Base-by-base conservation (phyloP, 2,888 invertebrate genomes). In the Acronicta alni region DNA sequence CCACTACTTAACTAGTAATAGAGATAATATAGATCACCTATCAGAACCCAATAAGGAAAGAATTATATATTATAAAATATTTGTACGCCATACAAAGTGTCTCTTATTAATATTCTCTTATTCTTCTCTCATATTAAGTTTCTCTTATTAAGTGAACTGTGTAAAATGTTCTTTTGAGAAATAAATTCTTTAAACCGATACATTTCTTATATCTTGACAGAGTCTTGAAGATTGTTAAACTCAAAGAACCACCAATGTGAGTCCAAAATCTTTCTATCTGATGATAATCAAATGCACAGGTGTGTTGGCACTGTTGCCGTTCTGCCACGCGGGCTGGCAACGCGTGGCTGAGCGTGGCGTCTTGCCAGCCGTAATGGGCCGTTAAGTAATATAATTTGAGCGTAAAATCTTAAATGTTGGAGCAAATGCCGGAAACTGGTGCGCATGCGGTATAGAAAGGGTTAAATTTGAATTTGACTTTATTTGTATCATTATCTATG, bases 301-400 rank as follows among this genome's bases (percentile, higher is more conserved):
- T 73, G 75, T 67, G 41, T 58, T 72, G 72, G 63, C 72, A 72
- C 26, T 48, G 49, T 49, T 70, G 64, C 51, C 55, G 15, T 17
- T 45, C 48, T 12, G 35, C 53, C 9, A 18, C 23, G 23, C 43
- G 46, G 9, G 16, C 42, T 59, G 47, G 48, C 39, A 58, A 62
- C 64, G 72, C 61, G 23, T 72, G 42, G 57, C 32, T 61, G 43
- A 15, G 8, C 39, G 26, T 75, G 74, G 74, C 64, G 10, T 4
- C 3, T 12, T 51, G 67, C 76, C 74, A 74, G 57, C 8, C 16
- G 30, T 68, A 75, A 74, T 65, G 44, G 59, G 0, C 60, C 62
- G 44, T 46, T 56, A 56, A 59, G 72, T 55, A 66, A 45, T 43
- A 18, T 56, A 46, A 65, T 65, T 57, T 48, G 54, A 1, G 43